These are phyloP conservation scores for Eupithecia vulgata DNA, from an alignment of 2,888 invertebrate genomes.

Conservation along the genomic window DNA sequence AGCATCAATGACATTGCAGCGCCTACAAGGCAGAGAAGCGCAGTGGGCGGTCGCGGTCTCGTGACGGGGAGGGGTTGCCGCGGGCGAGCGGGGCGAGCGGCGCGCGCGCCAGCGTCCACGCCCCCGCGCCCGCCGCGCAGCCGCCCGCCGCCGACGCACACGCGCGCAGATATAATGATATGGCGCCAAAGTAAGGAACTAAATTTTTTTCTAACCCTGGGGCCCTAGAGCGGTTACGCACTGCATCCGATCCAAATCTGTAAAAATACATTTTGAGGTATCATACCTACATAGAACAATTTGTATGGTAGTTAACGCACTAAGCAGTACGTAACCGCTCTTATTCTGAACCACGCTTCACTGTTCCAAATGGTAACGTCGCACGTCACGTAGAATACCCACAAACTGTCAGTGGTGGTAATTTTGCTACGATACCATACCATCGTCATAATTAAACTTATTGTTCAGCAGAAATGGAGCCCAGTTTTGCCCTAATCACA, in stretches of 20 bases:
- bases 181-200: constrained; percentile 92
- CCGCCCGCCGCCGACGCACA: constrained; percentile 82
- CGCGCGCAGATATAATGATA: constrained; percentile 90
- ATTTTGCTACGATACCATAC: not conserved
- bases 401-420: no score
- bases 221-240: no score
- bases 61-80: constrained; percentile 45
- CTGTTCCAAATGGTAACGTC: no score
- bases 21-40: constrained; percentile 80
- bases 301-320: no score
- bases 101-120: constrained; percentile 67
- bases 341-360: no score
- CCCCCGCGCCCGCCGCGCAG: constrained; percentile 64
- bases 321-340: no score
- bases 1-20: constrained; percentile 51
- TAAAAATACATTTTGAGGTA: no score
- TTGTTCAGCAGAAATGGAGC: not conserved
- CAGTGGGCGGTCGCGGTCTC: constrained; percentile 62
- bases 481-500: not conserved
- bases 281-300: no score
- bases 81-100: constrained; percentile 52
- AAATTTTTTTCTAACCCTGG: not conserved
- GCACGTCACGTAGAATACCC: no score
- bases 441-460: not conserved
- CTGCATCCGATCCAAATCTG: no score